Conservation (phyloP, 1,140 invertebrate species). For the Psix sp. region DNA sequence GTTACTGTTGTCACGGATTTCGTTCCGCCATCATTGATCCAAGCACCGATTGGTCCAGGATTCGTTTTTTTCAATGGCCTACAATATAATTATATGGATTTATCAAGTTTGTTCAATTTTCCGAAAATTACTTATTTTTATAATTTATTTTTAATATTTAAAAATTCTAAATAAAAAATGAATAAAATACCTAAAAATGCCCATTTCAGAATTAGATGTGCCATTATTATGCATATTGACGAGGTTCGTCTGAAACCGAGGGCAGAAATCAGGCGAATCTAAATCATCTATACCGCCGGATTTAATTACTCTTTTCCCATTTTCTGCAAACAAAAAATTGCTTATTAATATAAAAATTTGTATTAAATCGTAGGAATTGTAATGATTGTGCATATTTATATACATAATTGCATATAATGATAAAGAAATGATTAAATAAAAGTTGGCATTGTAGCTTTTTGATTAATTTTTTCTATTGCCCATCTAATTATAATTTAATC, state of each 20-base stretch:
- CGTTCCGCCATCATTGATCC: neutral
- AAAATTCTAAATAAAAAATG: neutral
- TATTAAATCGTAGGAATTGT: neutral
- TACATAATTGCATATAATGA: no score
- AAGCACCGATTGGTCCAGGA: neutral
- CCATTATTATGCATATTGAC: constrained; percentile 68
- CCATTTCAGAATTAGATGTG: constrained; percentile 34
- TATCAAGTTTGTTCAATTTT: neutral
- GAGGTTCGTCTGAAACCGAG: constrained; percentile 63
- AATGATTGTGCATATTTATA: neutral
- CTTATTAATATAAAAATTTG: neutral
- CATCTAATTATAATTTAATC: constrained; percentile 9
- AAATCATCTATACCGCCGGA: constrained; percentile 71
- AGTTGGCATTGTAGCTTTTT: constrained; percentile 27
- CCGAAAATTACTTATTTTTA: neutral
- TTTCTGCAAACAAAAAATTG: constrained; percentile 60
- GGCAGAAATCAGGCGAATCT: constrained; percentile 28
- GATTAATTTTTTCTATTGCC: constrained; percentile 1
- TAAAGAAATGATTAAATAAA: no score
- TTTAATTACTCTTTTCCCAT: constrained; percentile 64
- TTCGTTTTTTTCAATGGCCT: neutral
- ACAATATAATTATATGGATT: neutral
- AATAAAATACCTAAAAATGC: constrained; percentile 30
- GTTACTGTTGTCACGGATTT: neutral
- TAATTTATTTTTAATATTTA: neutral